phyloP scores from a whole-genome alignment of 2,888 invertebrate genomes.

The Margaritifera margaritifera region DNA sequence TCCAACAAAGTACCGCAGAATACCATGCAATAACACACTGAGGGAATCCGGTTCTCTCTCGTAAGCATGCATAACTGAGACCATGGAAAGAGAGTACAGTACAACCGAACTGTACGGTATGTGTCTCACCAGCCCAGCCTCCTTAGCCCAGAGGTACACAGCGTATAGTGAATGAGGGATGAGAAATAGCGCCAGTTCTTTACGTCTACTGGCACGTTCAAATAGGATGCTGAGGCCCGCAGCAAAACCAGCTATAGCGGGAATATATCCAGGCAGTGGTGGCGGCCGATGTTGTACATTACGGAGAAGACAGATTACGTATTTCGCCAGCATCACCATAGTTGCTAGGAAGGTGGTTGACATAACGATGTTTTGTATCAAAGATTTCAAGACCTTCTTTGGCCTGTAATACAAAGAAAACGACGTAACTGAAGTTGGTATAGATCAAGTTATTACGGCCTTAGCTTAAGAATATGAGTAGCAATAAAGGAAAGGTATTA shows the following conservation, averaged over 20 bases:
- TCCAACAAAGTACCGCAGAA: slow-evolving; percentile 58
- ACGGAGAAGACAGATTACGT: slow-evolving; percentile 55
- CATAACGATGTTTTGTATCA: slow-evolving; percentile 50
- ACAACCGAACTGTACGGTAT: slow-evolving; percentile 50
- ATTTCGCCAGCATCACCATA: slow-evolving; percentile 58
- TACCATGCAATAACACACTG: slow-evolving; percentile 49
- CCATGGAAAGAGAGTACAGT: slow-evolving; percentile 58
- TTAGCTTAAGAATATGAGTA: too few relatives aligned
- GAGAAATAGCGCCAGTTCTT: slow-evolving; percentile 56
- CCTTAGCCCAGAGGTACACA: slow-evolving; percentile 42
- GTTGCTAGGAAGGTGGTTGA: slow-evolving; percentile 57
- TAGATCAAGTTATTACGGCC: too few relatives aligned
- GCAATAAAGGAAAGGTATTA: too few relatives aligned
- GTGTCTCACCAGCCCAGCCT: slow-evolving; percentile 24
- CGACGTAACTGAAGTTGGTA: too few relatives aligned
- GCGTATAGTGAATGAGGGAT: slow-evolving; percentile 57
- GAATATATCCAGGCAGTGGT: slow-evolving; percentile 52
- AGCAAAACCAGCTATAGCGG: slow-evolving; percentile 43
- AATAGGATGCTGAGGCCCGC: slow-evolving; percentile 51
- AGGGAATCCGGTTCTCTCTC: slow-evolving; percentile 60
- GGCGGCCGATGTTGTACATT: slow-evolving; percentile 47
- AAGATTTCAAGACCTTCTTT: slow-evolving; percentile 32
- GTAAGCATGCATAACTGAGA: slow-evolving; percentile 61
- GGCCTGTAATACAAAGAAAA: slow-evolving; percentile 46
- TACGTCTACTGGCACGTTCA: slow-evolving; percentile 50